Evolutionary conservation across 2,797 vertebrate species (phyloP).

Genomic region (Melanotaenia nigrans): DNA sequence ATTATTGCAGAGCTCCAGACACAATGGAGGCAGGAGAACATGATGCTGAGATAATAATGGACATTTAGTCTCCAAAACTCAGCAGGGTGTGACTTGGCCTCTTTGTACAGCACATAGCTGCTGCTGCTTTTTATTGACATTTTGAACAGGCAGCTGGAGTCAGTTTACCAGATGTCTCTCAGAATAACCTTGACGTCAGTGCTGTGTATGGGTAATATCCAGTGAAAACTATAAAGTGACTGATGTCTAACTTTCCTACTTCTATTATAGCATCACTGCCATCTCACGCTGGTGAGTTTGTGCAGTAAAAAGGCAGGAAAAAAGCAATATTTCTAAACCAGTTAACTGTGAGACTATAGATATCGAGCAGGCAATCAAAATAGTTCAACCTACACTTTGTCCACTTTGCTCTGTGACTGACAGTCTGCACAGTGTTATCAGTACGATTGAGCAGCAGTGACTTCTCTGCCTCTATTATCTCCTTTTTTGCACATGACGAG

Average conservation of each 20-base stretch:
- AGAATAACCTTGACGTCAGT: constrained; percentile 39
- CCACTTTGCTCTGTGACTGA: constrained; percentile 48
- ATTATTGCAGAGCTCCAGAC: constrained; percentile 47
- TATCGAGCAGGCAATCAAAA: constrained; percentile 52
- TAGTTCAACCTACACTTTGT: constrained; percentile 52
- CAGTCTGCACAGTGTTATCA: constrained; percentile 62
- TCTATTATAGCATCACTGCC: constrained; percentile 27
- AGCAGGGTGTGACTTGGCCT: constrained; percentile 43
- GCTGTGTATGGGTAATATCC: constrained; percentile 17
- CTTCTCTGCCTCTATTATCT: constrained; percentile 70
- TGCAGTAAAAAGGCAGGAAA: constrained; percentile 27
- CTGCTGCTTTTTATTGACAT: constrained; percentile 57
- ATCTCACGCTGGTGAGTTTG: constrained; percentile 21
- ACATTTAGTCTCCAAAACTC: constrained; percentile 50
- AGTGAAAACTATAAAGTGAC: constrained; percentile 37
- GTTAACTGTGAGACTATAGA: constrained; percentile 20
- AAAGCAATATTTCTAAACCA: constrained; percentile 30
- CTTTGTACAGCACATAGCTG: constrained; percentile 25
- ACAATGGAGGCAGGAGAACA: constrained; percentile 29
- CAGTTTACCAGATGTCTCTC: constrained; percentile 44
- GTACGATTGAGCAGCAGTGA: constrained; percentile 50
- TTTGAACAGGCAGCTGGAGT: constrained; percentile 39
- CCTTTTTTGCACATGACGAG: constrained; percentile 67
- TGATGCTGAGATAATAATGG: constrained; percentile 67
- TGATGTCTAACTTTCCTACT: constrained; percentile 25